A percentile compares a stretch with the other conserved stretches of the same genome.
Conservation (phyloP, 2,797 vertebrate species). For the Prionace glauca region DNA sequence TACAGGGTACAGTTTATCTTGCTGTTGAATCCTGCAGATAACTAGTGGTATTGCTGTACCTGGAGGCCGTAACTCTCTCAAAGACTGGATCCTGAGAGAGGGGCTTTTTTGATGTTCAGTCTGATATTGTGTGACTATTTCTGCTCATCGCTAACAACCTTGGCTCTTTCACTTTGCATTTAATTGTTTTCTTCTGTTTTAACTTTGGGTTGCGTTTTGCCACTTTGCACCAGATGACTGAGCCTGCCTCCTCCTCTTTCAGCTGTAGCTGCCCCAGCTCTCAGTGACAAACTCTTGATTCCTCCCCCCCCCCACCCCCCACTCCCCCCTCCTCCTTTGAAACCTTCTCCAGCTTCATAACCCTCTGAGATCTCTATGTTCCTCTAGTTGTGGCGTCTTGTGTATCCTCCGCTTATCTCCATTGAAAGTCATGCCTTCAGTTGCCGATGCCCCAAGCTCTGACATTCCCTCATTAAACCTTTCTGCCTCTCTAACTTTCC, state of each 20-base stretch:
- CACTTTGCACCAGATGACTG: background rate
- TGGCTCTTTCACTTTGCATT: background rate
- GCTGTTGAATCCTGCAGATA: background rate
- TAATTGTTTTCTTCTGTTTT: background rate
- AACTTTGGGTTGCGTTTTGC: background rate
- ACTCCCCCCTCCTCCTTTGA: background rate
- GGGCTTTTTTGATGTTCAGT: background rate
- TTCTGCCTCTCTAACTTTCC: background rate
- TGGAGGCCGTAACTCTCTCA: too few relatives aligned
- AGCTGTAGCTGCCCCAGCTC: background rate
- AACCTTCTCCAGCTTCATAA: background rate
- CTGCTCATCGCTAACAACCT: background rate
- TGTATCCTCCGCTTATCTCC: background rate
- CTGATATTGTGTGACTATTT: background rate
- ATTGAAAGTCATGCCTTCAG: background rate
- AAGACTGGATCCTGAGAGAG: background rate
- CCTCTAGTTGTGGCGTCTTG: background rate
- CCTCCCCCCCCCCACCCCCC: background rate
- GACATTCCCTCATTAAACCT: background rate
- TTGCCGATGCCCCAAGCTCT: background rate
- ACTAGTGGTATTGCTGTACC: background rate
- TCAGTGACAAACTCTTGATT: background rate
- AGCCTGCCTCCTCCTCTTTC: background rate
- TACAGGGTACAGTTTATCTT: background rate
- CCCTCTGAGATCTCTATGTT: background rate